Conservation (phyloP, 1,140 invertebrate genomes). For the Venturia canescens region DNA sequence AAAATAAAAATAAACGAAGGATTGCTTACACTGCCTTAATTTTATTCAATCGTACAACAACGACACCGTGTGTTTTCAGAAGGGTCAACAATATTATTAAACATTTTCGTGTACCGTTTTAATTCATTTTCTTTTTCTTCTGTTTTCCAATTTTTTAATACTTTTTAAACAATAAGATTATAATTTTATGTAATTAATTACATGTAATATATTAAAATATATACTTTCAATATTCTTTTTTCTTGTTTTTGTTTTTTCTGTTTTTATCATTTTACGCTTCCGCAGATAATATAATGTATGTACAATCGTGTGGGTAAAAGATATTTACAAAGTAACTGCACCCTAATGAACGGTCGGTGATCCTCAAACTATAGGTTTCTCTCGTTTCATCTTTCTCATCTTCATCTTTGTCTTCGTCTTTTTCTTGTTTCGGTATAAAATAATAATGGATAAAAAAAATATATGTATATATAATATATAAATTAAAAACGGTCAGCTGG, state of each 20-base stretch:
- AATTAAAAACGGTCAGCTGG: slow-evolving; percentile 60
- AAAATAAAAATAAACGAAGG: too few species aligned
- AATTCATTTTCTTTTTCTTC: slow-evolving; percentile 46
- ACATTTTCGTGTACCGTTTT: slow-evolving; percentile 73
- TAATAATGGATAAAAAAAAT: slow-evolving; percentile 46
- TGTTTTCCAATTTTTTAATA: slow-evolving; percentile 63
- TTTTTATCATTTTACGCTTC: slow-evolving; percentile 42
- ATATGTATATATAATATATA: slow-evolving; percentile 57
- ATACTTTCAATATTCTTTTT: slow-evolving; percentile 72
- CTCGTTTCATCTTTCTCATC: slow-evolving; percentile 21
- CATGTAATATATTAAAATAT: slow-evolving; percentile 76
- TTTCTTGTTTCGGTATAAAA: slow-evolving; percentile 5
- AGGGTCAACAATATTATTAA: slow-evolving; percentile 76
- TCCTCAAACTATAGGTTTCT: slow-evolving; percentile 56
- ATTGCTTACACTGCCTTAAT: slow-evolving; percentile 65
- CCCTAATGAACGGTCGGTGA: slow-evolving; percentile 65
- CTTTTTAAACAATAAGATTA: slow-evolving; percentile 74
- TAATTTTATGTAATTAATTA: slow-evolving; percentile 73
- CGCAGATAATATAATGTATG: slow-evolving; percentile 62
- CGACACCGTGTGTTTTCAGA: slow-evolving; percentile 67
- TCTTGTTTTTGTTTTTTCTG: slow-evolving; percentile 38
- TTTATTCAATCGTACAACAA: slow-evolving; percentile 76
- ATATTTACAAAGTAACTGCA: slow-evolving; percentile 69
- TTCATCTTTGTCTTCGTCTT: not conserved
- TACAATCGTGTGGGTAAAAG: slow-evolving; percentile 48